Evolutionary conservation across 2,113 vertebrate genomes (phyloP).

Genomic region (Athene noctua): DNA sequence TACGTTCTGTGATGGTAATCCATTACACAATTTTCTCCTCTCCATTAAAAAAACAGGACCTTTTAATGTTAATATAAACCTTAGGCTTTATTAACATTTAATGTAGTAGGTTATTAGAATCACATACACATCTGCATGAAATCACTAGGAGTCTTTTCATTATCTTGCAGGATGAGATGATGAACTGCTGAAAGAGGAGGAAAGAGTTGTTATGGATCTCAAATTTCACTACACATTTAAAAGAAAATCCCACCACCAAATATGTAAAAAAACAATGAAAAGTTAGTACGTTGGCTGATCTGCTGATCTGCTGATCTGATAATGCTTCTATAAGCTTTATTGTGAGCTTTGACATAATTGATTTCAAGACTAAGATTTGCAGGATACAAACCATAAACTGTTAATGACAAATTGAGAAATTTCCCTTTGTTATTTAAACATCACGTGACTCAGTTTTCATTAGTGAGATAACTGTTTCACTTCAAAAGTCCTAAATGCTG

Average conservation of each 20-base stretch:
- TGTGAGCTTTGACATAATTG: background rate
- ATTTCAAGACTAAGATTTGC: background rate
- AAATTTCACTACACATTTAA: background rate
- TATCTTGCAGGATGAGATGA: constrained; percentile 33
- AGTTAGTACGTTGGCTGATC: background rate
- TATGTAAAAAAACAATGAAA: background rate
- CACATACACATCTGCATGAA: background rate
- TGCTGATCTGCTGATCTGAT: background rate
- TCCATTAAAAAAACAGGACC: background rate
- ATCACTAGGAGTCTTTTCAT: background rate
- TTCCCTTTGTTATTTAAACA: constrained; percentile 54
- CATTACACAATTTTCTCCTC: background rate
- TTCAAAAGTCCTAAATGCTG: constrained; percentile 62
- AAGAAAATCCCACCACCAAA: background rate
- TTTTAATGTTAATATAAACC: background rate
- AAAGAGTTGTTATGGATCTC: constrained; percentile 25
- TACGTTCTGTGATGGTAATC: background rate
- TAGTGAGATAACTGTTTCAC: constrained; percentile 48
- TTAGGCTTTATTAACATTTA: background rate
- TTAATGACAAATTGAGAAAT: constrained; percentile 57
- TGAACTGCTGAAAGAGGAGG: constrained; percentile 26
- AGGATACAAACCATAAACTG: background rate
- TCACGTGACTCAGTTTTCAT: constrained; percentile 53
- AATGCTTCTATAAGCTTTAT: background rate
- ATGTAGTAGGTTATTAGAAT: background rate